phyloP scores from a whole-genome alignment of 2,888 invertebrate genomes.

The Hipparchia semele region DNA sequence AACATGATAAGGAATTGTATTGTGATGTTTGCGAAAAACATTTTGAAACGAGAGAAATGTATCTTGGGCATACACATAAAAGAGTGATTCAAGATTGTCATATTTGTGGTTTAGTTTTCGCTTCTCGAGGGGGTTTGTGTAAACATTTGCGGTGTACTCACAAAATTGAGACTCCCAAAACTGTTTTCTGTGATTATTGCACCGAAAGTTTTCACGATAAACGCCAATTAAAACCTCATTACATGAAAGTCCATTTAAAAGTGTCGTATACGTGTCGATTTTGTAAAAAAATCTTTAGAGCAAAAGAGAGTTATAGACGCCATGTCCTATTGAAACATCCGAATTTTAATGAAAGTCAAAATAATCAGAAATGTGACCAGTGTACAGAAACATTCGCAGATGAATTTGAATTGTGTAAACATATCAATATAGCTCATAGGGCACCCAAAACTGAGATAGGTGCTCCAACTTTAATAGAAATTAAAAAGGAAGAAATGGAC shows the following conservation, averaged over 20 bases:
- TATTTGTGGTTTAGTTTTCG: conserved; percentile 70
- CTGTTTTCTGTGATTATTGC: conserved; percentile 66
- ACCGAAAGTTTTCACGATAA: conserved; percentile 71
- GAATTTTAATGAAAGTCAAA: conserved; percentile 38
- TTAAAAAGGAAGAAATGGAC: conserved; percentile 63
- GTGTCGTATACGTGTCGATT: conserved; percentile 66
- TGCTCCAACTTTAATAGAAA: conserved; percentile 40
- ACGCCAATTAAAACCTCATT: conserved; percentile 67
- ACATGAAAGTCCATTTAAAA: conserved; percentile 70
- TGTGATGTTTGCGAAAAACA: conserved; percentile 71
- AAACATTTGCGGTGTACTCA: conserved; percentile 72
- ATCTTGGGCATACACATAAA: conserved; percentile 66
- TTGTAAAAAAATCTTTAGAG: conserved; percentile 69
- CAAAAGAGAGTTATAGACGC: conserved; percentile 69
- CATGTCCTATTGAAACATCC: conserved; percentile 70
- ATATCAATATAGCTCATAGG: conserved; percentile 59
- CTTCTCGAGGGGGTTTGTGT: conserved; percentile 64
- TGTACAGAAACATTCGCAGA: conserved; percentile 64
- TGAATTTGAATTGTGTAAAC: conserved; percentile 69
- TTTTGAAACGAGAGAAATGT: conserved; percentile 64
- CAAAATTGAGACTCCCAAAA: conserved; percentile 65
- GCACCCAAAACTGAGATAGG: conserved; percentile 39
- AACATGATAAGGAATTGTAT: conserved; percentile 65
- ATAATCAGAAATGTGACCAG: conserved; percentile 64
- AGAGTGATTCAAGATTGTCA: conserved; percentile 66